These are phyloP conservation scores for Lamellibrachia satsuma DNA, from an alignment of 2,888 invertebrate genomes.

Conservation along the genomic window DNA sequence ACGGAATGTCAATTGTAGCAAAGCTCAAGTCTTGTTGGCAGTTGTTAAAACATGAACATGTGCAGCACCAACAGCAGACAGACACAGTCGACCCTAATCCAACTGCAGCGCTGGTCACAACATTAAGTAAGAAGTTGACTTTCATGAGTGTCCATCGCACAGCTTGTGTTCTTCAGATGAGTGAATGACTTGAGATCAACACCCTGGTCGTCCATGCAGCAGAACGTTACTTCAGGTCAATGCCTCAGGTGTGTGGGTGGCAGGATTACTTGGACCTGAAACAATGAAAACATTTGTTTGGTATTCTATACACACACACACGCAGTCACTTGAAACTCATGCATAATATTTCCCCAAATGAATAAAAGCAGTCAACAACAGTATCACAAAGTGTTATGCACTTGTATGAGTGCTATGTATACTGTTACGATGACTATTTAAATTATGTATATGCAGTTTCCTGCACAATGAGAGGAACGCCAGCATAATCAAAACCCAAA, in stretches of 20 bases:
- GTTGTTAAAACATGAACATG: background rate
- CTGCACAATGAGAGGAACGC: no score
- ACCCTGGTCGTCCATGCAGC: background rate
- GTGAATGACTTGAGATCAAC: background rate
- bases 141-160: background rate
- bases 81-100: background rate
- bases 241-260: background rate
- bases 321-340: no score
- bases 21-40: background rate
- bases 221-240: background rate
- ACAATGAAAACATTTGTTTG: background rate
- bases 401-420: no score
- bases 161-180: background rate
- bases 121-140: background rate
- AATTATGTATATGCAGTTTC: no score
- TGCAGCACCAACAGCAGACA: background rate
- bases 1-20: conserved; percentile 1
- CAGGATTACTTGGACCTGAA: conserved; percentile 13
- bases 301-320: no score
- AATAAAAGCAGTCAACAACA: no score
- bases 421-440: no score
- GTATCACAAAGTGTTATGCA: no score
- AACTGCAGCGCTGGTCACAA: background rate
- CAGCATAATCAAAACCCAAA: no score
- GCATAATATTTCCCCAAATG: no score